Evolutionary conservation across 2,797 vertebrate genomes (phyloP).

Genomic region (Nyctalus aviator): DNA sequence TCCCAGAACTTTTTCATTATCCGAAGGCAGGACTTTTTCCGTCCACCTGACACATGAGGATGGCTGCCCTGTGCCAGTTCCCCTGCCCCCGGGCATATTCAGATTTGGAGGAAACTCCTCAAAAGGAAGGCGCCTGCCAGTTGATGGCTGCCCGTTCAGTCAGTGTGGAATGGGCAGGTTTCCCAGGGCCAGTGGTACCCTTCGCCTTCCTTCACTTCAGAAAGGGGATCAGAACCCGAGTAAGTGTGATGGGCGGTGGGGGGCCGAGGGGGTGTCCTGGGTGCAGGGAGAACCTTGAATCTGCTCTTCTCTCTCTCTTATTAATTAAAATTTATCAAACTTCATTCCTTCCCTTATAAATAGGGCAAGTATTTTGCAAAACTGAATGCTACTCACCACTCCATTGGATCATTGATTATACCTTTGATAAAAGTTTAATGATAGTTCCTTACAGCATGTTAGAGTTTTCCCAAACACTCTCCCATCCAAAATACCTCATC

Average conservation of each 20-base stretch:
- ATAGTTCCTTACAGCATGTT: background rate
- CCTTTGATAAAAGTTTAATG: background rate
- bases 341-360: slow-evolving; percentile 8
- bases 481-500: background rate
- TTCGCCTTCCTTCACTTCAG: background rate
- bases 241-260: background rate
- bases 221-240: background rate
- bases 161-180: rapidly evolving
- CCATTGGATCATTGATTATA: background rate
- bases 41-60: background rate
- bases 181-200: background rate
- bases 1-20: background rate
- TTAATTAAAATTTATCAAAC: background rate
- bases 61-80: background rate
- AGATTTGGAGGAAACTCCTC: background rate
- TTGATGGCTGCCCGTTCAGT: background rate
- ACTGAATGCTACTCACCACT: background rate
- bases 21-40: background rate
- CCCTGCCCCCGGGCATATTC: background rate
- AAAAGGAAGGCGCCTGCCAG: background rate
- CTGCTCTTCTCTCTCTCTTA: background rate
- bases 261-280: background rate
- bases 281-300: background rate
- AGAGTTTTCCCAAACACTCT: background rate
- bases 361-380: background rate